Percentiles rank a stretch among this genome's conserved stretches.
phyloP scores from a whole-genome alignment of 2,797 vertebrate genomes.

The Pseudopleuronectes americanus region DNA sequence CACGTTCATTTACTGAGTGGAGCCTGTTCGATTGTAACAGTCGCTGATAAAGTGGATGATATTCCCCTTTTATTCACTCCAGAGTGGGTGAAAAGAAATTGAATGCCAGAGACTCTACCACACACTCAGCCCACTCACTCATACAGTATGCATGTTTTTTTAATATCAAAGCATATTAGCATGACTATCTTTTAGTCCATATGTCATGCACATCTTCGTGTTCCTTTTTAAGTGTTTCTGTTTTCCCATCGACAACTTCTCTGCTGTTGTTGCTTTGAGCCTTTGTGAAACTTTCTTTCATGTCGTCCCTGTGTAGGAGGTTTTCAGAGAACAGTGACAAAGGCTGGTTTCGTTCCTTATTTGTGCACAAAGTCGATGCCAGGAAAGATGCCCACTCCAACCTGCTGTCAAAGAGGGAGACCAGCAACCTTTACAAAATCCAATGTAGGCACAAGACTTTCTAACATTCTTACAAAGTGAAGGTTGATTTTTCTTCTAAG shows the following conservation, averaged over 20 bases:
- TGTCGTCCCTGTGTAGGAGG: constrained; percentile 80
- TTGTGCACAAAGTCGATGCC: constrained; percentile 92
- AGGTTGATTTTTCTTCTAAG: background rate
- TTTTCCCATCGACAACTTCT: constrained; percentile 35
- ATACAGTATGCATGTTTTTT: constrained; percentile 50
- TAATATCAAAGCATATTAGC: constrained; percentile 61
- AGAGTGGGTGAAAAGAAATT: constrained; percentile 41
- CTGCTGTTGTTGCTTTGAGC: constrained; percentile 47
- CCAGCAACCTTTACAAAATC: constrained; percentile 96
- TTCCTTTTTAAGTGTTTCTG: constrained; percentile 49
- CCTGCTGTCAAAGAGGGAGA: constrained; percentile 95
- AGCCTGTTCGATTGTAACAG: constrained; percentile 16
- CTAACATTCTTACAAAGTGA: constrained; percentile 10
- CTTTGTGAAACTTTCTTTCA: constrained; percentile 67
- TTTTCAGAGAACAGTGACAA: constrained; percentile 86
- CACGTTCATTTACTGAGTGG: constrained; percentile 20
- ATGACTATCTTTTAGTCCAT: constrained; percentile 60
- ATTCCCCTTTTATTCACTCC: constrained; percentile 33
- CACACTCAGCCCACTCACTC: constrained; percentile 62
- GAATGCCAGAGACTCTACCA: constrained; percentile 37
- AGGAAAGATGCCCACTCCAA: constrained; percentile 98
- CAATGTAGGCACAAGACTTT: constrained; percentile 87
- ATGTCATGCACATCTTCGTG: constrained; percentile 44
- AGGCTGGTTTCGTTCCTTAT: constrained; percentile 94
- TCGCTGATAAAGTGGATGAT: constrained; percentile 21